phyloP scores from a whole-genome alignment of 2,888 invertebrate species.

The Muschampia staudingeri region DNA sequence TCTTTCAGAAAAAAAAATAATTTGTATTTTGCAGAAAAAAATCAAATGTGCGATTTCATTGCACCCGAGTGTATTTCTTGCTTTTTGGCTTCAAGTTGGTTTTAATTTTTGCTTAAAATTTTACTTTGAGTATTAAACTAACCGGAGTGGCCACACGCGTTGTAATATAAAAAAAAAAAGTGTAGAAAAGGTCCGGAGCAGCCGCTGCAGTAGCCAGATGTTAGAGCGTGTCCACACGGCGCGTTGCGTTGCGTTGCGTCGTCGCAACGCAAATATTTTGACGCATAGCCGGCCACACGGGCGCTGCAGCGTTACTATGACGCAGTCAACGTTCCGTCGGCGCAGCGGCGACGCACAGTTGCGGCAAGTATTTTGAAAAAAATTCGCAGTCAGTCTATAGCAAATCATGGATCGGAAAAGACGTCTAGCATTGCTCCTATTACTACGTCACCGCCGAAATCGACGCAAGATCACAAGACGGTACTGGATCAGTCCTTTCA shows the following conservation, averaged over 20 bases:
- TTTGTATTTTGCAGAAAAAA: too few species aligned
- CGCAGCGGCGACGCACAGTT: constrained; percentile 37
- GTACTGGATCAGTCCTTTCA: constrained; percentile 59
- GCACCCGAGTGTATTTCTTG: too few species aligned
- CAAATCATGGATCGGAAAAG: not conserved
- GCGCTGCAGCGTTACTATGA: constrained; percentile 47
- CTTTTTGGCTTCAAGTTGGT: too few species aligned
- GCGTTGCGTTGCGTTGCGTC: constrained; percentile 55
- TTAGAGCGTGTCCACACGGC: constrained; percentile 33
- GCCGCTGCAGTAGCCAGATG: too few species aligned
- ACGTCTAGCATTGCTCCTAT: constrained; percentile 65
- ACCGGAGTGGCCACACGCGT: too few species aligned
- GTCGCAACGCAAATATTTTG: constrained; percentile 64
- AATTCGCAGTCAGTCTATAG: constrained; percentile 19
- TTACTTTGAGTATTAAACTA: too few species aligned
- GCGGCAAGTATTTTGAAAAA: constrained; percentile 27
- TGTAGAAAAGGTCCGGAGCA: too few species aligned
- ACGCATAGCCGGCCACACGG: constrained; percentile 64
- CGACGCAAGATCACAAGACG: constrained; percentile 57
- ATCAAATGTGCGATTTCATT: too few species aligned
- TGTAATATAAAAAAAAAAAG: too few species aligned
- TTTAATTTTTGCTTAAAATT: too few species aligned
- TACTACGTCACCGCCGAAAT: constrained; percentile 69
- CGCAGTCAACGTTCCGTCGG: constrained; percentile 17
- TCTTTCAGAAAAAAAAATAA: too few species aligned